A percentile compares a stretch with the other conserved stretches of the same genome.
Evolutionary conservation across 2,888 invertebrate species (phyloP).

Genomic region (Fragum fragum): DNA sequence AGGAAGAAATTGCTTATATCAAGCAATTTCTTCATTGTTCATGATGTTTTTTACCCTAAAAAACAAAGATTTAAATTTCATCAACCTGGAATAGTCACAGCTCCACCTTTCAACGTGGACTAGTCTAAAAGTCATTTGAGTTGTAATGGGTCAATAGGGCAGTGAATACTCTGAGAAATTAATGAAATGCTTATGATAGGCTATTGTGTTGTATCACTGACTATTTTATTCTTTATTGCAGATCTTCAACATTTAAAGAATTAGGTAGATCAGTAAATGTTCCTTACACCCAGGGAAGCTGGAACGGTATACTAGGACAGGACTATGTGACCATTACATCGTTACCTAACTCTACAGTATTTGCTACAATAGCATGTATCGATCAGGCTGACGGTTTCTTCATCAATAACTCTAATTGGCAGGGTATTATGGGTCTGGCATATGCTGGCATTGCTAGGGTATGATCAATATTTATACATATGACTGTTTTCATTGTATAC

Average conservation of each 20-base stretch:
- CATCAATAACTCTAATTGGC: constrained; percentile 90
- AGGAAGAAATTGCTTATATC: no score
- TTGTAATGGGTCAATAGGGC: no score
- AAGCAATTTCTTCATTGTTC: no score
- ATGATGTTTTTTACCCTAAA: no score
- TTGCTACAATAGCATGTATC: constrained; percentile 88
- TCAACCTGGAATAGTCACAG: no score
- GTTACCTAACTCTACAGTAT: constrained; percentile 87
- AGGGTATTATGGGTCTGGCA: constrained; percentile 90
- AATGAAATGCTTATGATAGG: no score
- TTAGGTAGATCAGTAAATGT: constrained; percentile 82
- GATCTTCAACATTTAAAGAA: constrained; percentile 87
- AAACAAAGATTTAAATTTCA: no score
- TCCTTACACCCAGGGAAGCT: constrained; percentile 89
- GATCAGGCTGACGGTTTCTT: constrained; percentile 89
- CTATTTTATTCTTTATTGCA: constrained; percentile 57
- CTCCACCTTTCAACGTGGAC: no score
- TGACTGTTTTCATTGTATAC: no score
- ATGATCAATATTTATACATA: constrained; percentile 43
- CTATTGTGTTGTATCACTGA: no score
- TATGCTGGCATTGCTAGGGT: constrained; percentile 87
- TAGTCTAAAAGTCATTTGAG: no score
- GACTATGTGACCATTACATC: constrained; percentile 88
- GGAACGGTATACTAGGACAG: constrained; percentile 88
- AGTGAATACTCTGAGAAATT: no score